Conservation (phyloP, 2,797 vertebrate genomes). For the Carcharodon carcharias region DNA sequence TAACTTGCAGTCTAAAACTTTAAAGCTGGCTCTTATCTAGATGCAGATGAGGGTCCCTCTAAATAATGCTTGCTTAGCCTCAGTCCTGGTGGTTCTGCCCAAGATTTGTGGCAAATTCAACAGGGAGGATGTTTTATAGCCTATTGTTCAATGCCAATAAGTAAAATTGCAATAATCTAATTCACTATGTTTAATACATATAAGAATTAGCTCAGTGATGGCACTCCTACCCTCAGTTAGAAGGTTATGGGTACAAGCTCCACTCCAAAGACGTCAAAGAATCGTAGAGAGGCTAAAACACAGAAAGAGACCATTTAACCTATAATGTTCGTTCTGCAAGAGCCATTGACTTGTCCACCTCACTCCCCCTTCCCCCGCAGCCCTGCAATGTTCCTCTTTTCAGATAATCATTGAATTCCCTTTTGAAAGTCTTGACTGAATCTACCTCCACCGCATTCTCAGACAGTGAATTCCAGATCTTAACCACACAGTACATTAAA, state of each 20-base stretch:
- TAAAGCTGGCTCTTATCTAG: neutral
- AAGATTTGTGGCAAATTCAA: neutral
- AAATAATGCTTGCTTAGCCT: neutral
- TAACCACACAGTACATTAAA: neutral
- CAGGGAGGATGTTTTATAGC: neutral
- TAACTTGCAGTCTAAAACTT: neutral
- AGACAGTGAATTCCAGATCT: neutral
- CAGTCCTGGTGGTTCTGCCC: neutral
- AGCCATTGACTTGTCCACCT: too few species aligned
- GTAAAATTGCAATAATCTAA: neutral
- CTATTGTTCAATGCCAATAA: neutral
- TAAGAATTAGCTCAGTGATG: neutral
- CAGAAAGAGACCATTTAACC: too few species aligned
- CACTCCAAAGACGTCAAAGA: neutral
- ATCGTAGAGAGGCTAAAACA: too few species aligned
- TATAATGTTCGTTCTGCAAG: too few species aligned
- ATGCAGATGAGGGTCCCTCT: neutral
- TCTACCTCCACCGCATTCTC: neutral
- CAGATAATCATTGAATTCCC: too few species aligned
- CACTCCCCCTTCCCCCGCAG: too few species aligned
- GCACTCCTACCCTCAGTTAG: neutral
- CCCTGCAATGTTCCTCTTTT: too few species aligned
- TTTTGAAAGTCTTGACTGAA: neutral
- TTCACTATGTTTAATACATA: neutral
- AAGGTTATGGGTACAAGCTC: neutral